Evolutionary conservation across 2,888 invertebrate genomes (phyloP), one percentile per base, ranked within the genome.

Genomic region (Onthophagus sagittarius): DNA sequence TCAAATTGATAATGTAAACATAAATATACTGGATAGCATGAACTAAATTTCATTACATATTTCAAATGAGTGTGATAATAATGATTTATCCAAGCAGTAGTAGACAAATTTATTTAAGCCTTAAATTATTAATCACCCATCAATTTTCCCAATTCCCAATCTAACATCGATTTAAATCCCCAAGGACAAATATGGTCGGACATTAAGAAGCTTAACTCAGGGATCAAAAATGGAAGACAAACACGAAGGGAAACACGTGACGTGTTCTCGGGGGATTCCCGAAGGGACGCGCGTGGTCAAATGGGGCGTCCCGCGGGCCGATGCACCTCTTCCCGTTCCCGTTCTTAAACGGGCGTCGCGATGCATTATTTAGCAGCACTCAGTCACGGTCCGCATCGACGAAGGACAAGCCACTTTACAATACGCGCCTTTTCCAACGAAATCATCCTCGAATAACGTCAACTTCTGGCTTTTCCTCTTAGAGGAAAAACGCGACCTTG

Each of bases 31-130:
- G n/a, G n/a, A n/a, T n/a, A 15, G 69, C 67, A 73, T 65, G 73
- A 73, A 73, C 71, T 73, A 73, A 73, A 73, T 71, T 73, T 73
- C 71, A 73, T 73, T 69, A 71, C 67, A n/a, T n/a, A n/a, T n/a
- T n/a, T n/a, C n/a, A n/a, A n/a, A n/a, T n/a, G n/a, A n/a, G n/a
- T n/a, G n/a, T n/a, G n/a, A n/a, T n/a, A n/a, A n/a, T n/a, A n/a
- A n/a, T n/a, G n/a, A n/a, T n/a, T n/a, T n/a, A n/a, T n/a, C n/a
- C n/a, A n/a, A n/a, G n/a, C n/a, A n/a, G n/a, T n/a, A n/a, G n/a
- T n/a, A n/a, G n/a, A n/a, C n/a, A n/a, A n/a, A 23, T 23, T 23
- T 23, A 23, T 23, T 23, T 23, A 23, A 23, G 23, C 23, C 23
- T 23, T 23, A 23, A 23, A 23, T 23, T 23, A 23, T 23, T 23